phyloP scores from a whole-genome alignment of 2,888 invertebrate genomes.

The Synergus laeviventris region DNA sequence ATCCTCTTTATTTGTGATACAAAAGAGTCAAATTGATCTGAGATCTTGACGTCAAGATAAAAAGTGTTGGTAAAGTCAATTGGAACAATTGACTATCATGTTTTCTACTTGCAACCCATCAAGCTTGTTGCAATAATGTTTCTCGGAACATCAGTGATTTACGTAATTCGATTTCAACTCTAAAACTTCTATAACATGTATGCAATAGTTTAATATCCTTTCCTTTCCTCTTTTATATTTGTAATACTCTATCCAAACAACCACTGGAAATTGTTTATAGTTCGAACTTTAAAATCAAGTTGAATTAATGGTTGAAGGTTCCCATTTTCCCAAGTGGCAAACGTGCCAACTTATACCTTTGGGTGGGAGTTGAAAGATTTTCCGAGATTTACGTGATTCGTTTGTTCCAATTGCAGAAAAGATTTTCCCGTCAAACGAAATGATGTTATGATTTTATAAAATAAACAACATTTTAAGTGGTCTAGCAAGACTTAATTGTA shows the following conservation, averaged over 20 bases:
- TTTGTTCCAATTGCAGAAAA: not conserved
- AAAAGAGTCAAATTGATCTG: constrained; percentile 45
- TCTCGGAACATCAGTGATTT: constrained; percentile 24
- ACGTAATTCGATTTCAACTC: constrained; percentile 13
- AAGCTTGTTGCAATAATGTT: constrained; percentile 12
- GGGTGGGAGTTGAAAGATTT: not conserved
- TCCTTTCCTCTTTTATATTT: not conserved
- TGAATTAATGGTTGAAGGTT: constrained; percentile 3
- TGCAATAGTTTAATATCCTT: not conserved
- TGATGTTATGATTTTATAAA: not conserved
- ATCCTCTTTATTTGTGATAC: constrained; percentile 47
- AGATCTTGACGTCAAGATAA: constrained; percentile 54
- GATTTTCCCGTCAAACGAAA: not conserved
- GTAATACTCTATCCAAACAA: not conserved
- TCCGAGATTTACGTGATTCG: not conserved
- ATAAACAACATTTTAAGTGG: too few species aligned
- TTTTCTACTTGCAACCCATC: constrained; percentile 18
- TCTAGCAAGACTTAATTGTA: too few species aligned
- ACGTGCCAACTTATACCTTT: constrained; percentile 2
- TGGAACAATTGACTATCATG: constrained; percentile 59
- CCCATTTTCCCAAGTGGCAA: not conserved
- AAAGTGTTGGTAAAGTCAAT: constrained; percentile 64
- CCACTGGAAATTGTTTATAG: not conserved
- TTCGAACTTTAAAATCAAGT: too few species aligned
- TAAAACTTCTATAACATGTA: not conserved